Percentiles rank a stretch among this genome's conserved stretches.
These are phyloP conservation scores for Bolinopsis microptera DNA, from an alignment of 37 sponge, comb jelly and placozoan genomes.

Conservation along the genomic window DNA sequence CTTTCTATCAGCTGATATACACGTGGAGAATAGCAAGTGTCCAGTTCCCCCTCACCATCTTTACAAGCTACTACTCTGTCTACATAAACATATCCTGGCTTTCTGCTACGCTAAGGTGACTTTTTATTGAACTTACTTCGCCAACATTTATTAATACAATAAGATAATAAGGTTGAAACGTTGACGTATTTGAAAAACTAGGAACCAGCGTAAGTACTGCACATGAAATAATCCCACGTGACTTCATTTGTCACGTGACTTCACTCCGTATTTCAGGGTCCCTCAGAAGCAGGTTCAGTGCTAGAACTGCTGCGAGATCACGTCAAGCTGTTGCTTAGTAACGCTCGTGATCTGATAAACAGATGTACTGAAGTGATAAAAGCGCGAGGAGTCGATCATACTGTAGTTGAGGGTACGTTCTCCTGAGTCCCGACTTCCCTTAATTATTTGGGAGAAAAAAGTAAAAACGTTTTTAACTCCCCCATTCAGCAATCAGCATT, in stretches of 20 bases:
- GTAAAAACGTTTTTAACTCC: no score
- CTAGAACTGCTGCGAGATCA: slow-evolving; percentile 33
- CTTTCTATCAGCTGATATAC: slow-evolving; percentile 20
- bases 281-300: slow-evolving; percentile 6
- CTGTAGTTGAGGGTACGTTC: slow-evolving; percentile 48
- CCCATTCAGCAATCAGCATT: no score
- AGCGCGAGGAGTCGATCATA: slow-evolving; percentile 1
- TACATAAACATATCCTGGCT: slow-evolving; percentile 58
- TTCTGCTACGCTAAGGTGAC: slow-evolving; percentile 37
- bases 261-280: background rate
- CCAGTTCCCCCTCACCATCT: slow-evolving; percentile 56
- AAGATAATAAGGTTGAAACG: no score
- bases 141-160: no score
- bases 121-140: background rate
- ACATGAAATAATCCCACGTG: no score
- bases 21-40: slow-evolving; percentile 43
- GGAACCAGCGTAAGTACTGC: no score
- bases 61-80: slow-evolving; percentile 55
- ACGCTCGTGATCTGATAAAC: background rate
- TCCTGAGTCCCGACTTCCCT: no score
- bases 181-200: no score
- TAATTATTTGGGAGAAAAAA: no score
- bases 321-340: slow-evolving; percentile 17
- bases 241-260: no score
- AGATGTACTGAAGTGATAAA: background rate